These are phyloP conservation scores for Diadema setosum DNA, from an alignment of 35 echinoderm and acorn worm genomes.

Conservation along the genomic window DNA sequence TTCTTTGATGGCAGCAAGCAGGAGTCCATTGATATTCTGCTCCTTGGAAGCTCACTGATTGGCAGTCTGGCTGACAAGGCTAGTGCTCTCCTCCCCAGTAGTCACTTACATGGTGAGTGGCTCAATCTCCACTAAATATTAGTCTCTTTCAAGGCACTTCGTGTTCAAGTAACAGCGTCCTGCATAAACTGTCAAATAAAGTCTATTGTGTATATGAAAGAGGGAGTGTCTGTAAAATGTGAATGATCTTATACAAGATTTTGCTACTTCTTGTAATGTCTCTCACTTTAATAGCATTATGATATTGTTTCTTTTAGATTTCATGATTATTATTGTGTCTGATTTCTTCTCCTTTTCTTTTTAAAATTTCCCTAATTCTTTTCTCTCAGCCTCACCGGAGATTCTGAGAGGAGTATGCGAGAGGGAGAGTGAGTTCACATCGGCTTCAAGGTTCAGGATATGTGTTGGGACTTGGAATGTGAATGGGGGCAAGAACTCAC, in stretches of 20 bases:
- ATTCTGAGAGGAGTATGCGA: conserved; percentile 61
- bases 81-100: conserved; percentile 71
- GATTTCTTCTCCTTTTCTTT: no score
- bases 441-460: conserved; percentile 38
- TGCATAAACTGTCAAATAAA: no score
- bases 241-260: no score
- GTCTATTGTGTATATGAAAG: no score
- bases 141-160: no score
- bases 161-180: no score
- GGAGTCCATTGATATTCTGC: conserved; percentile 87
- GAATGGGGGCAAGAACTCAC: conserved; percentile 82
- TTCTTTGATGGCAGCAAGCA: conserved; percentile 99
- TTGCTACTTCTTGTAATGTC: no score
- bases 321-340: no score
- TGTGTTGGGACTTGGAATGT: conserved; percentile 88
- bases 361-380: neutral
- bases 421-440: conserved; percentile 67
- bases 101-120: conserved; percentile 86
- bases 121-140: neutral
- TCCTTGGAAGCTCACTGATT: conserved; percentile 81
- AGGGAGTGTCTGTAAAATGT: no score
- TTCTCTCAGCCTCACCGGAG: conserved; percentile 66
- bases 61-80: conserved; percentile 93
- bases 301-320: no score
- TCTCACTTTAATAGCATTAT: no score